Conservation (phyloP, 2,797 vertebrate species). For the Bradypus variegatus region DNA sequence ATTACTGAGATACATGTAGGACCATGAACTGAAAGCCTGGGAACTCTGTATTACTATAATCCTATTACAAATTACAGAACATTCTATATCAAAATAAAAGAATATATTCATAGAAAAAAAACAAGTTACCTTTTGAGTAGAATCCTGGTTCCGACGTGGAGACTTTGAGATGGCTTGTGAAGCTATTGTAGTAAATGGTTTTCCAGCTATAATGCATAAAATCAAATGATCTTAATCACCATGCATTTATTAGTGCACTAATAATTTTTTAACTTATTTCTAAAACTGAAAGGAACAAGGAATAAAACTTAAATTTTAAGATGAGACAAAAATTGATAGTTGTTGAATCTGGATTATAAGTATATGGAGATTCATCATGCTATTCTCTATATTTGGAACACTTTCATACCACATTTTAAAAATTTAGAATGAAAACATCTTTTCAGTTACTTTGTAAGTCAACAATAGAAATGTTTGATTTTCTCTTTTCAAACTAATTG, state of each 20-base stretch:
- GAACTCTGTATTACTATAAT: background rate
- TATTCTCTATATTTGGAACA: background rate
- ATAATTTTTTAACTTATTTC: background rate
- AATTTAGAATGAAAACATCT: background rate
- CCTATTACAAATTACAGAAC: background rate
- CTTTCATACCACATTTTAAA: background rate
- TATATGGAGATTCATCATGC: background rate
- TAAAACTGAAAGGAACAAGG: slow-evolving; percentile 6
- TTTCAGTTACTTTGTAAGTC: background rate
- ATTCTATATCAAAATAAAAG: background rate
- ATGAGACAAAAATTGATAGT: background rate
- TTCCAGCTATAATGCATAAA: slow-evolving; percentile 66
- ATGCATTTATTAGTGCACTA: background rate
- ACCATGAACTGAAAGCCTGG: background rate
- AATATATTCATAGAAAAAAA: slow-evolving; percentile 33
- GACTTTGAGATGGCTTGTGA: slow-evolving; percentile 51
- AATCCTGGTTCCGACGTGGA: slow-evolving; percentile 51
- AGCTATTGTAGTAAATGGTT: slow-evolving; percentile 44
- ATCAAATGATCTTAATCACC: background rate
- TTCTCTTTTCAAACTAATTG: background rate
- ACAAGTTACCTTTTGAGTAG: slow-evolving; percentile 63
- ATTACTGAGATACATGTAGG: background rate
- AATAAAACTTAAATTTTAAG: background rate
- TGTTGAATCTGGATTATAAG: background rate
- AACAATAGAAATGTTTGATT: background rate